Percentiles rank a stretch among this genome's conserved stretches.
These are phyloP conservation scores for Ceratothoa steindachneri DNA, from an alignment of 2,888 invertebrate species.

Conservation along the genomic window DNA sequence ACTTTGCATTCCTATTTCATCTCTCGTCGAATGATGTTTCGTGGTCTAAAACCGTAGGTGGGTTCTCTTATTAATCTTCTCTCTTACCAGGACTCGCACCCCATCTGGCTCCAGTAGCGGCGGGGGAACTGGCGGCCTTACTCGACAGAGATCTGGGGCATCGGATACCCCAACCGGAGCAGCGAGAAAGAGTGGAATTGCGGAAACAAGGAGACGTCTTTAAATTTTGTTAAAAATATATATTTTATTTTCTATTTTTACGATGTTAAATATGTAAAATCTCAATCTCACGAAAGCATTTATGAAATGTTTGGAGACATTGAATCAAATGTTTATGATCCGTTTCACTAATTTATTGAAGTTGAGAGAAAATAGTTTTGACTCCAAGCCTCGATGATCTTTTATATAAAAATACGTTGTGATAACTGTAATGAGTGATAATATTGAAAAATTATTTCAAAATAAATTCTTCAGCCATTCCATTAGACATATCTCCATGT, in stretches of 20 bases:
- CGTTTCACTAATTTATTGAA: not conserved
- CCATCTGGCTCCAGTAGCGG: constrained; percentile 65
- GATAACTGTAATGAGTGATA: not conserved
- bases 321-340: not conserved
- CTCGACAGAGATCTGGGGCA: constrained; percentile 66
- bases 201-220: constrained; percentile 22
- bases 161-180: constrained; percentile 63
- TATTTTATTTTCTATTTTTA: not conserved
- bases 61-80: no score
- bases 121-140: constrained; percentile 20
- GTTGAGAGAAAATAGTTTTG: not conserved
- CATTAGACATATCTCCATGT: not conserved
- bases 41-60: no score
- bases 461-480: not conserved
- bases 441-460: not conserved
- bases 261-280: no score
- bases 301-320: not conserved
- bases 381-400: not conserved
- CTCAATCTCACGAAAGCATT: not conserved
- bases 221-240: not conserved
- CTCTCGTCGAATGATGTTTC: no score
- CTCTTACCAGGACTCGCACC: constrained; percentile 66
- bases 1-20: no score
- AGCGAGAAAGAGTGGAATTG: constrained; percentile 51
- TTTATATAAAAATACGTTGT: not conserved